phyloP scores from a whole-genome alignment of 2,888 invertebrate genomes.

The Mesodorylaimus sp. region DNA sequence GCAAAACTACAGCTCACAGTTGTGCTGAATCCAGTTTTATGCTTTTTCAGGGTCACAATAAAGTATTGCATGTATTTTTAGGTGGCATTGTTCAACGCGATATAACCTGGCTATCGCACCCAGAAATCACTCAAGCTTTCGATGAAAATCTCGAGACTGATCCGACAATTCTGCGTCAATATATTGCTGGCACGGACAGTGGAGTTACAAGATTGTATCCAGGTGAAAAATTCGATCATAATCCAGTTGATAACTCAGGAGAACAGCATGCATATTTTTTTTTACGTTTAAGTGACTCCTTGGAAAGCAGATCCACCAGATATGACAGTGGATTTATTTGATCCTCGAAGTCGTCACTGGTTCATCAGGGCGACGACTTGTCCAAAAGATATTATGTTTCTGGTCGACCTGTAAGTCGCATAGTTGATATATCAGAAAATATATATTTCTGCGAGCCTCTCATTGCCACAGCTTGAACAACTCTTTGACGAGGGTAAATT shows the following conservation, averaged over 20 bases:
- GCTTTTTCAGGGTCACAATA: too few species aligned
- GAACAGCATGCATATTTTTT: not conserved
- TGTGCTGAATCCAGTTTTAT: too few species aligned
- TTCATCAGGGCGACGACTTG: constrained; percentile 22
- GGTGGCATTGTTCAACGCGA: too few species aligned
- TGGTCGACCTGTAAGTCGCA: constrained; percentile 24
- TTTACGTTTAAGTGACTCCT: not conserved
- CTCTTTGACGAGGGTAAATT: too few species aligned
- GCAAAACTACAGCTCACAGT: too few species aligned
- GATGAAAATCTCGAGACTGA: too few species aligned
- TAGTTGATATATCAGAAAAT: not conserved
- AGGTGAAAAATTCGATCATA: constrained; percentile 12
- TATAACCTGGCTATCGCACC: too few species aligned
- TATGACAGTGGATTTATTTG: constrained; percentile 26
- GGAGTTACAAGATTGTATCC: constrained; percentile 26
- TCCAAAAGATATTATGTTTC: constrained; percentile 26
- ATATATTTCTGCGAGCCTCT: not conserved
- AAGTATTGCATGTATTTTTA: too few species aligned
- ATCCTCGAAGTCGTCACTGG: constrained; percentile 26
- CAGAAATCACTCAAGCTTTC: too few species aligned
- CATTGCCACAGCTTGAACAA: too few species aligned
- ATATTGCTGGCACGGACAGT: constrained; percentile 23
- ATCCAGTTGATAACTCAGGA: not conserved
- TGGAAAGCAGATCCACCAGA: constrained; percentile 1
- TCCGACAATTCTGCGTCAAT: too few species aligned